phyloP scores from a whole-genome alignment of 2,113 vertebrate genomes.

The Lipophrys pholis region DNA sequence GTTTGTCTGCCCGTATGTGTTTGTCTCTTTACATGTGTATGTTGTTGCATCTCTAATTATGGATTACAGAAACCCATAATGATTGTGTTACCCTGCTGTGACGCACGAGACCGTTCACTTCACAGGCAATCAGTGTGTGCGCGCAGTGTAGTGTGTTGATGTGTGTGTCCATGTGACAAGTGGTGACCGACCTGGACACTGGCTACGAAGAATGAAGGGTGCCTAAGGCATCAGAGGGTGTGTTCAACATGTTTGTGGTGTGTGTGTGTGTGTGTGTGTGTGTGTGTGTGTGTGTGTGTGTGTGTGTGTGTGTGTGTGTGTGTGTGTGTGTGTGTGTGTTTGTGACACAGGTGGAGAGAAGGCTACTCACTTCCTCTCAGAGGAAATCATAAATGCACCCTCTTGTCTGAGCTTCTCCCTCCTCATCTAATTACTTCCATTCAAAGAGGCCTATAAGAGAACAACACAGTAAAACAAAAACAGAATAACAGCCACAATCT shows the following conservation, averaged over 20 bases:
- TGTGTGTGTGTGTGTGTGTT: conserved; percentile 62
- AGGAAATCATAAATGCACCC: conserved; percentile 92
- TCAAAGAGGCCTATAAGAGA: conserved; percentile 59
- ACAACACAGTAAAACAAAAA: conserved; percentile 23
- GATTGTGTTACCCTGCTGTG: conserved; percentile 60
- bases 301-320: conserved; percentile 14
- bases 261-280: conserved; percentile 26
- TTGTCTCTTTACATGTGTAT: conserved; percentile 56
- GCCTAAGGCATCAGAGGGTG: conserved; percentile 42
- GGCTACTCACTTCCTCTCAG: conserved; percentile 89
- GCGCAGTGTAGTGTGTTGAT: conserved; percentile 15
- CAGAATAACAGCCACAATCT: conserved; percentile 5
- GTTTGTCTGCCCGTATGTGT: conserved; percentile 32
- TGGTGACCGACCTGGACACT: conserved; percentile 21
- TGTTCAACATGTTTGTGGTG: conserved; percentile 62
- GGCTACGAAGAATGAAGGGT: conserved; percentile 40
- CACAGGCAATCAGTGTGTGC: conserved; percentile 45
- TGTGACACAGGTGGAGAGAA: conserved; percentile 85
- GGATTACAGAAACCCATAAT: conserved; percentile 76
- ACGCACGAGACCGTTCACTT: conserved; percentile 62
- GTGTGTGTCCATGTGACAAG: conserved; percentile 11
- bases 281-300: conserved; percentile 20
- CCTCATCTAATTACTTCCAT: conserved; percentile 85
- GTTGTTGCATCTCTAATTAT: conserved; percentile 76
- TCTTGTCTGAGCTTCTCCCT: conserved; percentile 81